Percentiles rank a stretch among this genome's conserved stretches.
These are phyloP conservation scores for Eunapius fragilis DNA, from an alignment of 37 sponge, comb jelly and placozoan genomes.

Conservation along the genomic window DNA sequence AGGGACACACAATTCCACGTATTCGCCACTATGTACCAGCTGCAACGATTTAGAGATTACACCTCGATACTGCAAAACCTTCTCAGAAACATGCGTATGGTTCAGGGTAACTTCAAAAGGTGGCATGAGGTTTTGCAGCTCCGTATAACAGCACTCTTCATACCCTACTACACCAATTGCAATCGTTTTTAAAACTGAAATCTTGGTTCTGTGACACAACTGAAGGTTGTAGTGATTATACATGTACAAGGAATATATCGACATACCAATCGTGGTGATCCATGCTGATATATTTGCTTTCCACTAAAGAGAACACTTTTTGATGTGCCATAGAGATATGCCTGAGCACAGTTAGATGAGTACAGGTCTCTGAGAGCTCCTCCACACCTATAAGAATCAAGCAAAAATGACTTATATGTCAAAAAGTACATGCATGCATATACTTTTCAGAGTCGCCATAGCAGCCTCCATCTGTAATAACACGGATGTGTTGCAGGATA, in stretches of 20 bases:
- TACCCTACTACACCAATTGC: no score
- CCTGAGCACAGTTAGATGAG: not conserved
- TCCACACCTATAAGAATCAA: conserved; percentile 3
- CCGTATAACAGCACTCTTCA: no score
- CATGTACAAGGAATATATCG: no score
- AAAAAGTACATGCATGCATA: not conserved
- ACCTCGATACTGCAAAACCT: no score
- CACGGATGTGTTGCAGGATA: conserved; percentile 6
- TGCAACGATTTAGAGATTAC: not conserved
- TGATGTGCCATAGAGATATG: conserved; percentile 24
- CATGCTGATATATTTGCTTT: conserved; percentile 26
- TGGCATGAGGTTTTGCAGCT: no score
- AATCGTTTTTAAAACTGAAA: no score
- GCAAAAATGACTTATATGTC: no score
- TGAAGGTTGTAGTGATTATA: no score
- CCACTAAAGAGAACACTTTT: not conserved
- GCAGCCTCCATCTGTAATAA: conserved; percentile 8
- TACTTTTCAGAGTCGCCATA: not conserved
- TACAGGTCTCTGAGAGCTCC: conserved; percentile 17
- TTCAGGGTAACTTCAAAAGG: no score
- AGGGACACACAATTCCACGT: not conserved
- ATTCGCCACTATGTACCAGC: not conserved
- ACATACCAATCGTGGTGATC: conserved; percentile 26
- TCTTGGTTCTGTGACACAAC: no score
- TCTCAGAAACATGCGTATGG: no score